Evolutionary conservation across 2,113 vertebrate genomes (phyloP).

Genomic region (Malurus cyaneus): DNA sequence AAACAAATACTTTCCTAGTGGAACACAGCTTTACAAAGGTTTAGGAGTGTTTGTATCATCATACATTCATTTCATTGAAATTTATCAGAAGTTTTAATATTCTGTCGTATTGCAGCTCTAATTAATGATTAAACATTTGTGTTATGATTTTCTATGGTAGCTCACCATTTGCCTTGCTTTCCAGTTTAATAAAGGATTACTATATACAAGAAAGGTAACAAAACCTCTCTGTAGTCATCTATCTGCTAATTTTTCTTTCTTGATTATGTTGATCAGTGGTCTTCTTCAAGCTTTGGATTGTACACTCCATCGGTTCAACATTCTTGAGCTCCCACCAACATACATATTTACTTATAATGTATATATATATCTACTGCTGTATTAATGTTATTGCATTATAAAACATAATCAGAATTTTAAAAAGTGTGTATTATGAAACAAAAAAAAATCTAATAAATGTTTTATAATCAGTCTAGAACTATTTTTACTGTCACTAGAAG

Average conservation of each 20-base stretch:
- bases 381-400: not conserved
- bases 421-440: not conserved
- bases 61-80: not conserved
- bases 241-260: not conserved
- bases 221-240: not conserved
- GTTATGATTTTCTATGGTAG: not conserved
- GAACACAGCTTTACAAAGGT: not conserved
- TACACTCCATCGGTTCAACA: fast-evolving
- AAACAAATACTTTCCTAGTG: not conserved
- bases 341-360: not conserved
- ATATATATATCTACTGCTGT: not conserved
- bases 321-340: not conserved
- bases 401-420: not conserved
- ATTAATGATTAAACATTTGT: not conserved
- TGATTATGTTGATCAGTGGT: not conserved
- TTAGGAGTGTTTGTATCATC: not conserved
- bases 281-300: not conserved
- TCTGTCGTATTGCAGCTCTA: not conserved
- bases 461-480: not conserved
- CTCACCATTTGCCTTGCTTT: not conserved
- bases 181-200: not conserved
- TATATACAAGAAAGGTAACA: not conserved
- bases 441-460: not conserved
- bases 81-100: not conserved
- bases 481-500: not conserved